A percentile compares a stretch with the other conserved stretches of the same genome.
phyloP scores from a whole-genome alignment of 2,113 vertebrate species.

The Helogale parvula region DNA sequence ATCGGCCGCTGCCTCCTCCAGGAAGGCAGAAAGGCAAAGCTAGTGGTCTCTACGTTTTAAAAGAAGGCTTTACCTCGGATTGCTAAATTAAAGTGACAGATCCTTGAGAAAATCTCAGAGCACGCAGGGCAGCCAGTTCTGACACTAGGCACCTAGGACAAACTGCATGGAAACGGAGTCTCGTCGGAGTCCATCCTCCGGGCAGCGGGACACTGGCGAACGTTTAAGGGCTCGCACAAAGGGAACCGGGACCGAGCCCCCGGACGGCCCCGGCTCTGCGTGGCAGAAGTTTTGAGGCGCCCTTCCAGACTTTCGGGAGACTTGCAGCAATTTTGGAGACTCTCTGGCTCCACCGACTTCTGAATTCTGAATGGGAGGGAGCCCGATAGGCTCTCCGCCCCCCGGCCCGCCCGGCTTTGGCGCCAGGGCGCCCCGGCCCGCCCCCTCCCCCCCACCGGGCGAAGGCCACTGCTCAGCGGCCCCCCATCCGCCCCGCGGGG shows the following conservation, averaged over 20 bases:
- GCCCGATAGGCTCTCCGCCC: background rate
- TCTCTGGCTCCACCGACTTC: slow-evolving; percentile 50
- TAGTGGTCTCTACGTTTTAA: background rate
- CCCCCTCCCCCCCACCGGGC: no score
- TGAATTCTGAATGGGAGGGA: slow-evolving; percentile 39
- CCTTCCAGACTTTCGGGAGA: slow-evolving; percentile 51
- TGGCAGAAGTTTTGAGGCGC: background rate
- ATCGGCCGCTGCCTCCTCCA: background rate
- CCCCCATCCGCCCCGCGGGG: background rate
- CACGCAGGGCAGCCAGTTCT: background rate
- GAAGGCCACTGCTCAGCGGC: background rate
- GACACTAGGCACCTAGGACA: background rate
- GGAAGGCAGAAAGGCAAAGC: background rate
- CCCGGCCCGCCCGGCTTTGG: background rate
- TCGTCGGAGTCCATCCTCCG: fast-evolving
- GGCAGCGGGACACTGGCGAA: background rate
- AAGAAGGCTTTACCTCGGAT: background rate
- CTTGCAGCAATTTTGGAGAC: slow-evolving; percentile 38
- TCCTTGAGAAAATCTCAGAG: background rate
- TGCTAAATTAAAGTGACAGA: background rate
- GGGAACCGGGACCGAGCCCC: background rate
- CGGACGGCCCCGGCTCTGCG: background rate
- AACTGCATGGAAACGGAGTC: slow-evolving; percentile 33
- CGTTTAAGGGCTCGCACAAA: background rate
- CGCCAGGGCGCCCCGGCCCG: background rate